Evolutionary conservation across 2,888 invertebrate genomes (phyloP).

Genomic region (Uropetala carovei): DNA sequence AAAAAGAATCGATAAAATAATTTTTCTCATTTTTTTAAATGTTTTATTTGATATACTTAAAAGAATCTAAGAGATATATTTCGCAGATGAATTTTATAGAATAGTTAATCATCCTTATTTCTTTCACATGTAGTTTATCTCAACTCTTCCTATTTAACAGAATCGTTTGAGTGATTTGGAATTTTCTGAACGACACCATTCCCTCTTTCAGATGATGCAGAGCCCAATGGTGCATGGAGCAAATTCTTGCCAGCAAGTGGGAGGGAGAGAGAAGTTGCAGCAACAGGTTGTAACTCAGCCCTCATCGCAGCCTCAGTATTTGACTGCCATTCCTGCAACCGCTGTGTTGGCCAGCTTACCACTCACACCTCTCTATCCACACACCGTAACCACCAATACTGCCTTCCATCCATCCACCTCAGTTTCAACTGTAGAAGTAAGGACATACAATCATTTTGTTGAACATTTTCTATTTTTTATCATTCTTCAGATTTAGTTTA

Average conservation of each 20-base stretch:
- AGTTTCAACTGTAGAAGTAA: slow-evolving; percentile 44
- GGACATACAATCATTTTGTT: neutral
- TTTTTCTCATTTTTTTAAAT: too few relatives aligned
- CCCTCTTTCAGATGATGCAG: slow-evolving; percentile 21
- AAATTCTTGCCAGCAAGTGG: neutral
- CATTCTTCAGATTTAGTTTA: neutral
- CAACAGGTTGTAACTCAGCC: slow-evolving; percentile 24
- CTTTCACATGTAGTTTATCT: too few relatives aligned
- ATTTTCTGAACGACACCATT: too few relatives aligned
- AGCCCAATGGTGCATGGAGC: slow-evolving; percentile 36
- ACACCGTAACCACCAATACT: slow-evolving; percentile 67
- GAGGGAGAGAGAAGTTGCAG: slow-evolving; percentile 42
- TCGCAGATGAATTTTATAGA: too few relatives aligned
- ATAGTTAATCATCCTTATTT: too few relatives aligned
- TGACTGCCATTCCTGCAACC: slow-evolving; percentile 66
- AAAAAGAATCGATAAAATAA: too few relatives aligned
- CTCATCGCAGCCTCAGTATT: slow-evolving; percentile 26
- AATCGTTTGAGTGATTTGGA: too few relatives aligned
- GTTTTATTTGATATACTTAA: too few relatives aligned
- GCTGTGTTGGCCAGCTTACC: slow-evolving; percentile 66
- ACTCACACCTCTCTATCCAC: slow-evolving; percentile 65
- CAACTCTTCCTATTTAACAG: too few relatives aligned
- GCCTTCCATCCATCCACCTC: slow-evolving; percentile 66
- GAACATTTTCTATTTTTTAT: neutral
- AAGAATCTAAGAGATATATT: too few relatives aligned